phyloP scores from a whole-genome alignment of 2,888 invertebrate genomes.

The Lycia hirtaria region DNA sequence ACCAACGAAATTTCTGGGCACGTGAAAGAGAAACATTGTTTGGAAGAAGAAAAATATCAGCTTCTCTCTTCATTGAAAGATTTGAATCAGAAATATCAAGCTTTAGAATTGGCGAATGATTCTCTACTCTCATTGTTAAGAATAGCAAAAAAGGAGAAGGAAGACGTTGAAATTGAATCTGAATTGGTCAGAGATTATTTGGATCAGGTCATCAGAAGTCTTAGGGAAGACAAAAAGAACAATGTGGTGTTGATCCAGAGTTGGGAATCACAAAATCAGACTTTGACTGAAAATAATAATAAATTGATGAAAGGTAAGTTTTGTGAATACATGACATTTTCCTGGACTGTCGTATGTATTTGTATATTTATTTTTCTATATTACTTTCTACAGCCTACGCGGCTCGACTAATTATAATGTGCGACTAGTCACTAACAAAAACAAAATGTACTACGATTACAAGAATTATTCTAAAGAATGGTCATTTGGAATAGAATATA shows the following conservation, averaged over 20 bases:
- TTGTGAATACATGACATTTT: too few relatives aligned
- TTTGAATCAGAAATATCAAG: neutral
- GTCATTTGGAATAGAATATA: too few relatives aligned
- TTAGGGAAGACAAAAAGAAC: conserved; percentile 33
- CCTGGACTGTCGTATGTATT: too few relatives aligned
- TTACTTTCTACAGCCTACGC: too few relatives aligned
- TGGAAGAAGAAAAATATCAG: neutral
- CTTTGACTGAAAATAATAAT: conserved; percentile 36
- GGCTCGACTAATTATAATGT: too few relatives aligned
- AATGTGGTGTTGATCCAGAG: conserved; percentile 29
- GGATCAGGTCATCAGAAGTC: conserved; percentile 37
- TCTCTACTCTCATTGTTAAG: conserved; percentile 39
- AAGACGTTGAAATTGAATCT: conserved; percentile 38
- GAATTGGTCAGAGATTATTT: conserved; percentile 33
- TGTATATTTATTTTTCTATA: too few relatives aligned
- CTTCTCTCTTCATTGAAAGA: neutral
- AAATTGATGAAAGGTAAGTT: conserved; percentile 52
- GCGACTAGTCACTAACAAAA: too few relatives aligned
- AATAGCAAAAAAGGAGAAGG: conserved; percentile 41
- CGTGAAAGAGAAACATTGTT: conserved; percentile 42
- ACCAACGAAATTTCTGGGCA: conserved; percentile 56
- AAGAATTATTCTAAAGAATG: too few relatives aligned
- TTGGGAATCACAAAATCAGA: conserved; percentile 43
- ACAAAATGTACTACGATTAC: too few relatives aligned
- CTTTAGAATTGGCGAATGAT: conserved; percentile 41